phyloP scores from a whole-genome alignment of 2,888 invertebrate genomes.

The Philereme transversata region DNA sequence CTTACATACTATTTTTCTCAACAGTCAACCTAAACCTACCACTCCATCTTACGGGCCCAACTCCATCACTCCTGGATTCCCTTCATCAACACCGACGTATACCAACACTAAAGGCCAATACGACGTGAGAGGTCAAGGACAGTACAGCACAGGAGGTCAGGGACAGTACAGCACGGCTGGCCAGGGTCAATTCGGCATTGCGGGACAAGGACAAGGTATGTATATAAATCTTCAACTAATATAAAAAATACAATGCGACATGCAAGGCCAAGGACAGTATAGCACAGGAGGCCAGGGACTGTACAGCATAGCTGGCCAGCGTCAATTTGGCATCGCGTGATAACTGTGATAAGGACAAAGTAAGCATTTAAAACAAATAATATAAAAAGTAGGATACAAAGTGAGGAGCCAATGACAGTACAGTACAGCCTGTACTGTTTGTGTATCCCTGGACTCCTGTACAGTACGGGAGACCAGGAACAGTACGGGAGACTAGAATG shows the following conservation, averaged over 20 bases:
- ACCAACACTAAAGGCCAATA: conserved; percentile 47
- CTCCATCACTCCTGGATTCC: conserved; percentile 59
- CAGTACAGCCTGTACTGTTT: no score
- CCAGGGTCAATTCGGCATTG: conserved; percentile 1
- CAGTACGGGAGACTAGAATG: no score
- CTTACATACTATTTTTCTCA: neutral
- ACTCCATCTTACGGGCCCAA: conserved; percentile 52
- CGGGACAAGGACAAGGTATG: neutral
- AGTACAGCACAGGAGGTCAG: conserved; percentile 11
- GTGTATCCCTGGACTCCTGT: conserved; percentile 20
- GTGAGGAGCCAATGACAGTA: conserved; percentile 39
- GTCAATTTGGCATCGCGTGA: neutral
- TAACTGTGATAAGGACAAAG: neutral
- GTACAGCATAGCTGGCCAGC: neutral
- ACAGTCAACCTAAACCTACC: conserved; percentile 48
- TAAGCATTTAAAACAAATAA: no score
- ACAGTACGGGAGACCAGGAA: neutral
- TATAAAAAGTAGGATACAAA: conserved; percentile 45
- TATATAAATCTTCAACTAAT: no score
- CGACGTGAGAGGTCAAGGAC: conserved; percentile 39
- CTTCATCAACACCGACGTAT: conserved; percentile 44
- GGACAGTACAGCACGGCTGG: conserved; percentile 13
- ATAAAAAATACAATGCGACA: conserved; percentile 41
- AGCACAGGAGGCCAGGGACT: conserved; percentile 18
- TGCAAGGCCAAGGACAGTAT: conserved; percentile 39